Evolutionary conservation across 2,888 invertebrate genomes (phyloP), one percentile per base, ranked within the genome.

Genomic region (Cotesia congregata): DNA sequence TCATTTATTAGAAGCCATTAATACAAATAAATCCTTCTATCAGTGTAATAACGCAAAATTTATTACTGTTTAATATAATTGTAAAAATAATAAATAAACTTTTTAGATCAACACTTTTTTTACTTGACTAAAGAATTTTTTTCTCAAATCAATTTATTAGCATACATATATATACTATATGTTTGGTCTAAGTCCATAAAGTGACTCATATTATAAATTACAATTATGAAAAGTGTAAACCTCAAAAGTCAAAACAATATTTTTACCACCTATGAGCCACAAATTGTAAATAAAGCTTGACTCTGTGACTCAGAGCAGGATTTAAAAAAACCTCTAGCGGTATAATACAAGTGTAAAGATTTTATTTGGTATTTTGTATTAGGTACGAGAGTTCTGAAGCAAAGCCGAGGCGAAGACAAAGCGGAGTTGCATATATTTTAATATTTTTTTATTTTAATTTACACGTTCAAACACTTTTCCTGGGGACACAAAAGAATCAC

Each of bases 401-500:
- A 41, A 41, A 65, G 20, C 40, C 65, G 59, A 59, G 30, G 40
- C 15, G 41, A 6, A 59, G 38, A 73, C 59, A 50, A 67, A 20
- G 50, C 50, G 12, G 30, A 69, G 50, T 7, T 62, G 12, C 17
- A 38, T 40, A 39, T 62, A 5, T 68, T 62, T 61, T 12, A 40
- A 9, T 67, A 5, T 60, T 41, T 38, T 69, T 69, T 7, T 73
- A 69, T 69, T 69, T 69, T 69, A 67, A 73, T 73, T 38, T 67
- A 67, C 59, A 59, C 38, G 12, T 39, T 3, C 60, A 67, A 17
- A 67, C 73, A 67, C 20, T 62, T 67, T 64, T 72, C 30, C 50
- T 50, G 15, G 39, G 17, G 15, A 15, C 61, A 77, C 77, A 77
- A 77, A 74, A 77, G 74, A 74, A 73, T 77, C 73, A 70, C 65